phyloP scores from a whole-genome alignment of 2,888 invertebrate genomes.

The Brachypterus glaber region DNA sequence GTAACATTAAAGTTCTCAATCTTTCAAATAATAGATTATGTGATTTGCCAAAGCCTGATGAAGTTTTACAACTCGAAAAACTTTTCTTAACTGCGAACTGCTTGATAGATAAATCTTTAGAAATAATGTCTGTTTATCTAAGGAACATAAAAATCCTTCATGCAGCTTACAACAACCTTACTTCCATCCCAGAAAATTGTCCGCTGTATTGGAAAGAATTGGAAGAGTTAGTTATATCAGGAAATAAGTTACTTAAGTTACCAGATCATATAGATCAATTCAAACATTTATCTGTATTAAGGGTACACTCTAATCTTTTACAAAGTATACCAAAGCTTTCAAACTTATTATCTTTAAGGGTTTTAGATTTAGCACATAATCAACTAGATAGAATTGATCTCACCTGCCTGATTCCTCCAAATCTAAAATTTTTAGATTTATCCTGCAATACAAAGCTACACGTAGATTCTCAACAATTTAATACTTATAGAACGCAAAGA shows the following conservation, averaged over 20 bases:
- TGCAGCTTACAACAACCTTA: slow-evolving; percentile 69
- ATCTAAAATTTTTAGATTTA: slow-evolving; percentile 74
- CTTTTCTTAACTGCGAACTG: slow-evolving; percentile 69
- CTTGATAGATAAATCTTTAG: slow-evolving; percentile 53
- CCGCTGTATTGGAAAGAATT: slow-evolving; percentile 66
- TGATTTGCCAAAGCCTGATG: slow-evolving; percentile 51
- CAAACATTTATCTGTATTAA: slow-evolving; percentile 60
- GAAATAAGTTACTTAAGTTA: slow-evolving; percentile 65
- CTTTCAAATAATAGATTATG: slow-evolving; percentile 69
- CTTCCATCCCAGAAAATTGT: slow-evolving; percentile 63
- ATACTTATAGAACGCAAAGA: slow-evolving; percentile 66
- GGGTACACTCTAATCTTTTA: slow-evolving; percentile 74
- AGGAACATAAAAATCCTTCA: slow-evolving; percentile 61
- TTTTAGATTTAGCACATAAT: slow-evolving; percentile 77
- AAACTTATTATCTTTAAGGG: slow-evolving; percentile 63
- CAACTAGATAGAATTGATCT: slow-evolving; percentile 73
- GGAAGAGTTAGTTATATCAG: slow-evolving; percentile 74
- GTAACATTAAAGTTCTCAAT: slow-evolving; percentile 59
- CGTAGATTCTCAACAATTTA: slow-evolving; percentile 75
- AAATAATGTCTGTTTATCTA: slow-evolving; percentile 52
- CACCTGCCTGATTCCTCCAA: slow-evolving; percentile 65
- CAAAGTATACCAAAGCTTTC: slow-evolving; percentile 66
- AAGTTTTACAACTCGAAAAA: slow-evolving; percentile 54
- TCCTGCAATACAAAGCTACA: slow-evolving; percentile 74
- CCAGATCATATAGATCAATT: slow-evolving; percentile 67